Conservation (phyloP, 1,140 invertebrate species). For the Trichonephila inaurata region DNA sequence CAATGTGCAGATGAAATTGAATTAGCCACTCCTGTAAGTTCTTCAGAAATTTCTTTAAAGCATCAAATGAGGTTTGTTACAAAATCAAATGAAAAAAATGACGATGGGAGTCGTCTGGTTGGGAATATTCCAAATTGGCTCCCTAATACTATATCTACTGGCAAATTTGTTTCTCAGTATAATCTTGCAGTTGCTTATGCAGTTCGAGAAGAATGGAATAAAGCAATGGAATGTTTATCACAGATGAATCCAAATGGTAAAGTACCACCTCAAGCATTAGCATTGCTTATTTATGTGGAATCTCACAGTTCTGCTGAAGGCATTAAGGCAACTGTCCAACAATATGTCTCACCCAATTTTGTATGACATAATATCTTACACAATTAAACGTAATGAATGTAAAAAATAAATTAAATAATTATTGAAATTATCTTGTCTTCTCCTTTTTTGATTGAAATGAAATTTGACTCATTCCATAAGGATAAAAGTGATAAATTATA, state of each 20-base stretch:
- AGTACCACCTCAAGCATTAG: constrained; percentile 87
- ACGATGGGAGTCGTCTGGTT: constrained; percentile 57
- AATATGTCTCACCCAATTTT: not conserved
- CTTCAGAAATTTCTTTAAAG: constrained; percentile 76
- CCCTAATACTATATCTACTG: constrained; percentile 85
- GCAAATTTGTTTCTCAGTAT: constrained; percentile 87
- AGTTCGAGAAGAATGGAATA: constrained; percentile 88
- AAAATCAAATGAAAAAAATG: constrained; percentile 68
- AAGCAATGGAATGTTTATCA: constrained; percentile 87
- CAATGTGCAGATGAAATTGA: constrained; percentile 86
- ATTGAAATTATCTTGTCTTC: not conserved
- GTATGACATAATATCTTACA: not conserved
- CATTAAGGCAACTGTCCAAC: constrained; percentile 41
- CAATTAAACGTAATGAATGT: too few relatives aligned
- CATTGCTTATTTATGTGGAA: constrained; percentile 88
- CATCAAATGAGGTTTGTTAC: constrained; percentile 76
- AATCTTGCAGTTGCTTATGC: constrained; percentile 90
- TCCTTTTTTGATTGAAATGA: too few relatives aligned
- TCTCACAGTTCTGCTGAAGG: constrained; percentile 83
- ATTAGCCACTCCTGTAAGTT: constrained; percentile 80
- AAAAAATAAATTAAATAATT: too few relatives aligned
- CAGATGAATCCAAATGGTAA: constrained; percentile 82
- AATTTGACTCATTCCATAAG: too few relatives aligned
- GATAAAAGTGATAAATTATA: too few relatives aligned
- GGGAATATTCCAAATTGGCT: constrained; percentile 84